These are phyloP conservation scores for Hydrozoanthus tunicans DNA, from an alignment of 64 coral and sea anemone species.

Conservation along the genomic window DNA sequence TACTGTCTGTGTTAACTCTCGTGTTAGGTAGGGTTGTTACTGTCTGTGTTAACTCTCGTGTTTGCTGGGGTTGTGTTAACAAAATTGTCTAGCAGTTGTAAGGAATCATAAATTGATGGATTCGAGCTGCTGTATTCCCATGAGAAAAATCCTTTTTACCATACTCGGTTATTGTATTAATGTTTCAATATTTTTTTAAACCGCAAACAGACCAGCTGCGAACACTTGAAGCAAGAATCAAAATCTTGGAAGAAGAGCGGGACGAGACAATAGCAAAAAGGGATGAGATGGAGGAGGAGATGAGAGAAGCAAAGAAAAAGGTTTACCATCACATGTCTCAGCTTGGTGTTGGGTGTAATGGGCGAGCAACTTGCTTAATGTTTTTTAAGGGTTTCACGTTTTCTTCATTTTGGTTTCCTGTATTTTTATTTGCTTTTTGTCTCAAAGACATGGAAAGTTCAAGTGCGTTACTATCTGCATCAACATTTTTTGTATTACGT, in stretches of 20 bases:
- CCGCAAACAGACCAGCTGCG: slow-evolving; percentile 1
- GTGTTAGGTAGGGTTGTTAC: too few species aligned
- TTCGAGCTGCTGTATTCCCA: too few species aligned
- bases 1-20: too few species aligned
- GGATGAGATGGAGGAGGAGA: slow-evolving; percentile 21
- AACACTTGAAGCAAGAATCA: slow-evolving; percentile 30
- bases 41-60: too few species aligned
- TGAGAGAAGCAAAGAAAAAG: slow-evolving; percentile 40
- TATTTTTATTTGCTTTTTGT: neutral
- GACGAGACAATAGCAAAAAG: slow-evolving; percentile 35
- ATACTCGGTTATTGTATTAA: neutral
- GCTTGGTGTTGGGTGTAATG: too few species aligned
- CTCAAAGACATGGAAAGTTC: too few species aligned
- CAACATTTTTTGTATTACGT: neutral
- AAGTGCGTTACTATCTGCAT: neutral
- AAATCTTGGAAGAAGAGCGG: slow-evolving; percentile 34
- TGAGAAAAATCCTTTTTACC: neutral
- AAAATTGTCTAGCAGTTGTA: too few species aligned
- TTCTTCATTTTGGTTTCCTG: neutral
- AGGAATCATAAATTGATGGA: too few species aligned
- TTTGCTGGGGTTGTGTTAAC: too few species aligned
- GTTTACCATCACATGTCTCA: neutral
- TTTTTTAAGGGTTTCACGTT: neutral
- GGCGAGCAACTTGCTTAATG: neutral
- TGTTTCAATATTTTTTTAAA: neutral